A percentile compares a stretch with the other conserved stretches of the same genome.
These are phyloP conservation scores for Anhinga anhinga DNA, from an alignment of 2,113 vertebrate species.

Conservation along the genomic window DNA sequence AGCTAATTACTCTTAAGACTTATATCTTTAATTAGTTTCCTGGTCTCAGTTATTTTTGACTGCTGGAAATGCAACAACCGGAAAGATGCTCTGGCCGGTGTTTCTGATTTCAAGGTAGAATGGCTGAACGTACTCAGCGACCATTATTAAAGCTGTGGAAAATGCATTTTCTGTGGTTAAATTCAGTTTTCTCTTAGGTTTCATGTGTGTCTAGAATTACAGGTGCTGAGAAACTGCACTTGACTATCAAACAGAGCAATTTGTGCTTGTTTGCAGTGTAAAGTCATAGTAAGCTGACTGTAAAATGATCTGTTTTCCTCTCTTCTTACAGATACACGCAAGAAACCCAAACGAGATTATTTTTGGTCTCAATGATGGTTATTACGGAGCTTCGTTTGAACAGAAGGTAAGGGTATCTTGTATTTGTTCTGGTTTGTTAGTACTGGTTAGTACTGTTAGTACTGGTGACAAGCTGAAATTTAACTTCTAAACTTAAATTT, in stretches of 20 bases:
- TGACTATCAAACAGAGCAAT: not conserved
- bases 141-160: not conserved
- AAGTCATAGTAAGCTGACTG: not conserved
- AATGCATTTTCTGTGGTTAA: not conserved
- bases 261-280: not conserved
- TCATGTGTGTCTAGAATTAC: not conserved
- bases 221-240: not conserved
- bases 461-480: not conserved
- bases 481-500: not conserved
- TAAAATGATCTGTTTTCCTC: not conserved
- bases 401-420: conserved; percentile 81
- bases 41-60: not conserved
- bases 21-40: not conserved
- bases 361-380: conserved; percentile 97
- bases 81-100: not conserved
- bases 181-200: not conserved
- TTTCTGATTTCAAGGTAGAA: not conserved
- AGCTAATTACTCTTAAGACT: not conserved
- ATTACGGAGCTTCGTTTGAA: conserved; percentile 95
- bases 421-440: not conserved
- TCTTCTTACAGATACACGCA: conserved; percentile 86
- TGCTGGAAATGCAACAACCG: not conserved
- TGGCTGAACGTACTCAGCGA: not conserved
- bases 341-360: conserved; percentile 96
- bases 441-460: not conserved